Evolutionary conservation across 2,888 invertebrate species (phyloP), one percentile per base, ranked within the genome.

Genomic region (Oscheius onirici): DNA sequence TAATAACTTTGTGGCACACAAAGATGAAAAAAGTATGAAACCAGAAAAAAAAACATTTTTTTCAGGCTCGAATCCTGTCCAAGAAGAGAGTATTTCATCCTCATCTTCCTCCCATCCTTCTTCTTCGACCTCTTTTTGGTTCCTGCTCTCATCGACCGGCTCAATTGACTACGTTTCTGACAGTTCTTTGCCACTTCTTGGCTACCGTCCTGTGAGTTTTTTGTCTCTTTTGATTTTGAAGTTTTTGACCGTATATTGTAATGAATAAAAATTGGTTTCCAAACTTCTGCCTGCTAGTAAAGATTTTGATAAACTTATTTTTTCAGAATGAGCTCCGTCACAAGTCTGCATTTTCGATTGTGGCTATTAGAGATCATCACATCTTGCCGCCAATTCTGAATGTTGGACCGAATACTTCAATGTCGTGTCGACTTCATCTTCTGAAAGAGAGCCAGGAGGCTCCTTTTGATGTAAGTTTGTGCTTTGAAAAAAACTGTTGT

Each of bases 381-480:
- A 69, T 69, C 41, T 15, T 69, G 17, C 69, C 60, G 20, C 69
- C 69, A 24, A 69, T 69, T 2, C 44, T 69, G 10, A 57, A 58
- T 28, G 57, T 54, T 15, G 69, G 69, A 17, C 69, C 69, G 5
- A 58, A 41, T n/a, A 69, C 69, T 3, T 41, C 41, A 5, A 69
- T 69, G 69, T 58, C 44, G 24, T 69, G 69, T 24, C 43, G 69
- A 10, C 40, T 69, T 8, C 69, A 69, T 58, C 26, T 69, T n/a
- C 44, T 44, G 10, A 34, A 34, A 8, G 26, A 61, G 13, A 20
- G 26, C 1, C 20, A 61, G 8, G 61, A 69, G 17, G 41, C 41
- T 10, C 58, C 69, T 3, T 69, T 69, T 49, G 69, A 69, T 58
- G 69, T 69, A 20, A 46, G 69, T 69, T n/a, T n/a, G n/a, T n/a